phyloP scores from a whole-genome alignment of 2,888 invertebrate species.

The Hyalella azteca region DNA sequence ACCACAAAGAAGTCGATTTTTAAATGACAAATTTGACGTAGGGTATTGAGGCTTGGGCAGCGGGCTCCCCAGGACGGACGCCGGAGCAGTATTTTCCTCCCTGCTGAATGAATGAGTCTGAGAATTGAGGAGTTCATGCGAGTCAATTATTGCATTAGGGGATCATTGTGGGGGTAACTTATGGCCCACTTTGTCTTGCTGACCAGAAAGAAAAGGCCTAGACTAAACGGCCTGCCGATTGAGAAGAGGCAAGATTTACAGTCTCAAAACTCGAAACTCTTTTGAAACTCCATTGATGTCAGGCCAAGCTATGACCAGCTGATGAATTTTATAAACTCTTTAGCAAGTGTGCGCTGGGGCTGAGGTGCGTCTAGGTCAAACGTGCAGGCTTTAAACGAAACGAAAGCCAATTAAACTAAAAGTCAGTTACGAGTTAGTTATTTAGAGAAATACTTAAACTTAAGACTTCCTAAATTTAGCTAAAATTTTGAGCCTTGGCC shows the following conservation, averaged over 20 bases:
- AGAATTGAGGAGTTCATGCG: not conserved
- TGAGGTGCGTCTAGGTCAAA: not conserved
- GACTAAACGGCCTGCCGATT: not conserved
- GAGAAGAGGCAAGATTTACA: not conserved
- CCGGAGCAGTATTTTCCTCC: not conserved
- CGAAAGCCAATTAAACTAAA: not conserved
- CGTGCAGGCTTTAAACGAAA: no score
- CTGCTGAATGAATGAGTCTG: not conserved
- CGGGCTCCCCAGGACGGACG: not conserved
- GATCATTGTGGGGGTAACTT: not conserved
- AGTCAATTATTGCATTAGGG: not conserved
- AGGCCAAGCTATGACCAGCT: not conserved
- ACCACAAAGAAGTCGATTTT: not conserved
- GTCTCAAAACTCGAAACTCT: not conserved
- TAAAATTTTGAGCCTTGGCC: not conserved
- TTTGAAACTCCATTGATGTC: not conserved
- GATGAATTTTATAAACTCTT: not conserved
- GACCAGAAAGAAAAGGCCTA: not conserved
- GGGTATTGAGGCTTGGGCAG: not conserved
- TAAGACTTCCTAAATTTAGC: not conserved
- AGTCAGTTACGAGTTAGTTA: not conserved
- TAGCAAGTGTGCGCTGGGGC: not conserved
- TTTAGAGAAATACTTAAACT: not conserved
- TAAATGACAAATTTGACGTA: not conserved
- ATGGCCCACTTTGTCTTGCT: not conserved